Conservation (phyloP, 2,797 vertebrate species). For the Mormyrops attenuatus region DNA sequence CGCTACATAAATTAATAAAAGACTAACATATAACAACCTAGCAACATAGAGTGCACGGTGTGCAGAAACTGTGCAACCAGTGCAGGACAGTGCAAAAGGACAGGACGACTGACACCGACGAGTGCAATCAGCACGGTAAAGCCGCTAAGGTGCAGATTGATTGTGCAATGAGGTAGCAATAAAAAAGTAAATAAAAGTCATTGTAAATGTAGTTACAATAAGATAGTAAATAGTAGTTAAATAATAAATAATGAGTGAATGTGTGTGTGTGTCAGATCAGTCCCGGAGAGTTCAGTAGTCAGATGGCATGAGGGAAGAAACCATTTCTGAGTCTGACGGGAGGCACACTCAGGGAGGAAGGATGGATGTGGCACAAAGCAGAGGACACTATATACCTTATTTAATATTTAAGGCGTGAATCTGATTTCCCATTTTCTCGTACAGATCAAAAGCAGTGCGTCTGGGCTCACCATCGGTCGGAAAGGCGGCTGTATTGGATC, state of each 20-base stretch:
- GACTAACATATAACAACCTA: background rate
- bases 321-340: background rate
- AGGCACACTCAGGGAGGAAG: background rate
- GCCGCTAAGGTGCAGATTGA: background rate
- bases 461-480: slow-evolving; percentile 73
- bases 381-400: background rate
- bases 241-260: too few species aligned
- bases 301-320: too few species aligned
- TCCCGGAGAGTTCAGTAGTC: too few species aligned
- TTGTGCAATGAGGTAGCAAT: background rate
- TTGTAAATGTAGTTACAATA: too few species aligned
- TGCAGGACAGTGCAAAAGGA: background rate
- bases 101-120: too few species aligned
- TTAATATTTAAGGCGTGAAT: background rate
- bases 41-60: background rate
- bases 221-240: too few species aligned
- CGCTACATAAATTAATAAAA: background rate
- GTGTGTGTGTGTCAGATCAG: too few species aligned
- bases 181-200: too few species aligned
- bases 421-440: background rate
- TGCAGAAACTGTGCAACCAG: background rate
- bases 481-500: slow-evolving; percentile 75
- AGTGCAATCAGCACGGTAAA: background rate
- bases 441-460: background rate
- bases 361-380: background rate